Base-by-base conservation (phyloP, 2,113 vertebrate species). In the Apteryx mantelli region DNA sequence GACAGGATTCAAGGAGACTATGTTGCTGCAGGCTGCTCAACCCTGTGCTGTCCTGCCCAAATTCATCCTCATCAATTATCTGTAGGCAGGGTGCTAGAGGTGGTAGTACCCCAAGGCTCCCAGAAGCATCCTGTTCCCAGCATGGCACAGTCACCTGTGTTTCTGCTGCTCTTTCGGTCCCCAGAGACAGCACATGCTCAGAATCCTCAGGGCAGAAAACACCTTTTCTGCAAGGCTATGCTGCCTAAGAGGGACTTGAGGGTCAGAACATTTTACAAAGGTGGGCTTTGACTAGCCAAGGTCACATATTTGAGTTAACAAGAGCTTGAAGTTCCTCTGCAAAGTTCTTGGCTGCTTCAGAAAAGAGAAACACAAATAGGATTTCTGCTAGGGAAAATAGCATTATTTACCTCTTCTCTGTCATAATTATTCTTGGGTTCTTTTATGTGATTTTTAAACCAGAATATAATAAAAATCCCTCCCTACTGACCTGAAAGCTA, bases 121-220 rank as follows among this genome's bases (percentile, higher is more conserved):
- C 1, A 2, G 20, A 9, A 19, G 14, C 34, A 82, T 34, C 46
- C 11, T 1, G 1, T 76, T 85, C 82, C n/a, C n/a, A 66, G 25
- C 17, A 32, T 2, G 19, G 48, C 58, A 76, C 52, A 0, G 0
- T 20, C 64, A n/a, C 21, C 8, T 2, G 0, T 15, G 15, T 17
- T 61, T 30, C 58, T 42, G 13, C 18, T 71, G 42, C 28, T 56
- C 13, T 50, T 61, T 66, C 26, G 11, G 8, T 55, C 34, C 40
- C 18, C 38, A 20, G 3, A 11, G 20, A 6, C 53, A 69, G 68
- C 19, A 6, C 15, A 2, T 11, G 22, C 55, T 55, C 36, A 6
- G 52, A 50, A 42, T 11, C 46, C 56, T 13, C 13, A 9, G 28
- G 28, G 34, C 53, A 75, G 9, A 77, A 75, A 50, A 4, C 44